Evolutionary conservation across 2,888 invertebrate species (phyloP).

Genomic region (Gortyna flavago): DNA sequence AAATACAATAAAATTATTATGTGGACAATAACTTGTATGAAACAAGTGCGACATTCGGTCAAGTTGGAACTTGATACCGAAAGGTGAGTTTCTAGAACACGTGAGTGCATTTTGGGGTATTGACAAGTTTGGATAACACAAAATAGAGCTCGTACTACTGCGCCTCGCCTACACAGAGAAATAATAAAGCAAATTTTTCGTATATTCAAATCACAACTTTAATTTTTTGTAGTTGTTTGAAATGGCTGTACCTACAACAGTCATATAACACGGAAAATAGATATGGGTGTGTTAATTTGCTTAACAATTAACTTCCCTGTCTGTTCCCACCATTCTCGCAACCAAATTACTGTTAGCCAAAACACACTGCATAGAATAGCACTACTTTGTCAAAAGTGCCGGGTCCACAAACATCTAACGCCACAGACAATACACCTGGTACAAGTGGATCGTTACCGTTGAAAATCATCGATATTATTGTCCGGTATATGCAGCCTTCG

Average conservation of each 20-base stretch:
- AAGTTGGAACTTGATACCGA: too few species aligned
- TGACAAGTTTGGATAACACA: too few species aligned
- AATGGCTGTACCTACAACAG: background rate
- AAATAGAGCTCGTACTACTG: too few species aligned
- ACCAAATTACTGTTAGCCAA: background rate
- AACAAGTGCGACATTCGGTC: too few species aligned
- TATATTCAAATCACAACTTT: background rate
- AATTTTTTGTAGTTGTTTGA: background rate
- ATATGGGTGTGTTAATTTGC: background rate
- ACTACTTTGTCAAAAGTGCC: background rate
- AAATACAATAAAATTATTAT: too few species aligned
- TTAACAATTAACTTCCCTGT: background rate
- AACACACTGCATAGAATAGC: background rate
- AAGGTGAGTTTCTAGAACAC: too few species aligned
- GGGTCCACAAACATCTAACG: constrained; percentile 65
- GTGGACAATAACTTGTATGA: too few species aligned
- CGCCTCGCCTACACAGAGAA: too few species aligned
- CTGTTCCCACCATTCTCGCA: background rate
- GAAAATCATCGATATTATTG: constrained; percentile 83
- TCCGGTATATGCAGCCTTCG: constrained; percentile 73
- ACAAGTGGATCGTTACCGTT: constrained; percentile 85
- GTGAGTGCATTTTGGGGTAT: too few species aligned
- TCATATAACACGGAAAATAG: background rate
- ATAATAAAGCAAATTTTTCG: background rate
- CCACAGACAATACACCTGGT: constrained; percentile 78